Percentiles rank a stretch among this genome's conserved stretches.
phyloP scores from a whole-genome alignment of 2,888 invertebrate genomes.

The Oxytorus armatus region DNA sequence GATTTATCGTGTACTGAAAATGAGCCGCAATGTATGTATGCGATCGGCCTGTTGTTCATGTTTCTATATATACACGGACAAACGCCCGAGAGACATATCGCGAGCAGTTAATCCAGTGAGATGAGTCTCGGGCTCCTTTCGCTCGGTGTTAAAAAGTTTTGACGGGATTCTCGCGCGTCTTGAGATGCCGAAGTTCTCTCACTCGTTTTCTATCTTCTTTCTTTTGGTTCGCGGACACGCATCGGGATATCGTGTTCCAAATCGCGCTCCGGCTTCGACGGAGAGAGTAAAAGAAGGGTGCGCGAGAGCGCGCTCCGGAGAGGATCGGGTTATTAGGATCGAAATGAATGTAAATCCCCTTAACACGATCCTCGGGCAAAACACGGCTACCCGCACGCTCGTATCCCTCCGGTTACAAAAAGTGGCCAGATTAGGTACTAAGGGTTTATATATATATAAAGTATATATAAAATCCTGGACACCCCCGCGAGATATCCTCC shows the following conservation, averaged over 20 bases:
- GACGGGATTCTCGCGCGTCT: conserved; percentile 54
- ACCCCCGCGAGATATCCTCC: neutral
- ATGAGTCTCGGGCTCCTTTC: conserved; percentile 56
- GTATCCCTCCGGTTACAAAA: conserved; percentile 69
- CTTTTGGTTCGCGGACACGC: conserved; percentile 44
- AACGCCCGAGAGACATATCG: conserved; percentile 33
- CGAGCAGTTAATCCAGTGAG: conserved; percentile 53
- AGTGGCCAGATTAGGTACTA: conserved; percentile 80
- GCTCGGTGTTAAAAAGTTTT: conserved; percentile 64
- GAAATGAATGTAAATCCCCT: conserved; percentile 85
- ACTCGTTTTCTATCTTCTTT: conserved; percentile 35
- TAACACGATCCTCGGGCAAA: conserved; percentile 84
- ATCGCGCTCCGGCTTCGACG: conserved; percentile 75
- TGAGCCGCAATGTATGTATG: neutral
- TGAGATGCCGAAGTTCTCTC: conserved; percentile 55
- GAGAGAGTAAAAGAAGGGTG: conserved; percentile 34
- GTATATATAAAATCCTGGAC: conserved; percentile 17
- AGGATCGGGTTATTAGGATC: conserved; percentile 84
- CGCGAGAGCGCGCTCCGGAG: conserved; percentile 65
- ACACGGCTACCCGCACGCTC: conserved; percentile 83
- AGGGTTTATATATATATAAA: conserved; percentile 66
- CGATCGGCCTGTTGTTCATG: conserved; percentile 32
- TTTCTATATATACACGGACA: neutral
- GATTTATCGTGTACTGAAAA: neutral
- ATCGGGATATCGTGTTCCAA: conserved; percentile 82